Evolutionary conservation across 1,140 invertebrate genomes (phyloP), one percentile per base, ranked within the genome.

Genomic region (Drosophila athabasca): DNA sequence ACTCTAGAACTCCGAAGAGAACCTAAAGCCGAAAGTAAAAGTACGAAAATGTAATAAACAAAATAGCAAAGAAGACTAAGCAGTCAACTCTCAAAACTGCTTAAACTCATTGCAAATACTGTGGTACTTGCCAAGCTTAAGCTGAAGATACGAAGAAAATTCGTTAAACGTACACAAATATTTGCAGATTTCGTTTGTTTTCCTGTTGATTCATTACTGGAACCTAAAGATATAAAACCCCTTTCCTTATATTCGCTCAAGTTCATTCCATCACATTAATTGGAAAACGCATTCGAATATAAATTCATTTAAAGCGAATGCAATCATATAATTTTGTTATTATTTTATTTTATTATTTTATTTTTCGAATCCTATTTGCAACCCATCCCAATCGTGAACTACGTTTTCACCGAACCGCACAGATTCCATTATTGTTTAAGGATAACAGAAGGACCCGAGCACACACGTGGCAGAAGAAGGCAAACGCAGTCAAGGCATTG

Each of bases 11-110:
- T 66, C 11, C 48, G 6, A 6, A 17, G 60, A 29, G 8, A 9
- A 41, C 39, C 52, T 64, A 17, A 19, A 54, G 54, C 22, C 55
- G 24, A 69, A 66, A 60, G 44, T 85, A 62, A 74, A 85, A 78
- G 68, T 79, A 66, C 29, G 62, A 82, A 76, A 88, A 87, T 87
- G 82, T 82, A 87, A 87, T 88, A 88, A 59, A 55, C 62, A 66
- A 79, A 87, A 80, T 69, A 55, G 65, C 77, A 87, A 80, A 85
- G 85, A 85, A 77, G 81, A 80, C 73, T 71, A 70, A 75, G 58
- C 48, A 58, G 50, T 50, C 35, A 49, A 31, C 45, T 58, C 67
- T 39, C 43, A 24, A 68, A 31, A 43, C 31, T 15, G 39, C 31
- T 17, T 3, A 35, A 39, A 15, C 17, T 29, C 26, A 15, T 3